Base-by-base conservation (phyloP, 2,888 invertebrate genomes). In the Drosophila aldrichi region DNA sequence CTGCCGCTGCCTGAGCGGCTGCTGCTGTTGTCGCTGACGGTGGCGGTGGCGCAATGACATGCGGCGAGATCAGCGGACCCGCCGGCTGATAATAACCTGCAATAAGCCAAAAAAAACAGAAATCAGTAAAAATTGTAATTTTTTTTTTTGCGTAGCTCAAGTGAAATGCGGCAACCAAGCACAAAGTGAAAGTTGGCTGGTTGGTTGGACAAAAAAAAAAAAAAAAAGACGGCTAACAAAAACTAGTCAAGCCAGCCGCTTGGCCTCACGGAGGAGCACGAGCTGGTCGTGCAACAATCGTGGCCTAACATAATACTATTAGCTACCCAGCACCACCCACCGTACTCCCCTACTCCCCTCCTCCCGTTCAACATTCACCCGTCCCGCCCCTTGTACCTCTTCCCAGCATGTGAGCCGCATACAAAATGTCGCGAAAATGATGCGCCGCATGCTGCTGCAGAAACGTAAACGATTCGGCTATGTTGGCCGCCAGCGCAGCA, bases 81-180 rank as follows among this genome's bases (percentile, higher is more conserved):
- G 97, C 97, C 86, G 97, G 97, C 94, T 97, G 97, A 94, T 97
- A 97, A 93, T 97, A 97, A 92, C 97, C 97, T 97, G 95, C 1
- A 92, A 87, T 14, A 9, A 22, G 14, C 18, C 36, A 36, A 44
- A 54, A 52, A 20, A 25, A 25, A 6, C n/a, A 16, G 5, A 22
- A 46, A 64, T 74, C 41, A 58, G 40, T 32, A 34, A 52, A 51
- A 51, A 10, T 2, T 49, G 14, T 20, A 7, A 20, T 18, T 18
- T 32, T 14, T n/a, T 29, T 29, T 48, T 48, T 56, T 48, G 34
- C 18, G 36, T 25, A 25, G 57, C 69, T 29, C 74, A 67, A 58
- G 71, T 86, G 83, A 83, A 83, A 81, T 81, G 79, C 63, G 83
- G 83, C 83, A 83, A 86, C 86, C 59, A 68, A 63, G 87, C 81